Evolutionary conservation across 1,140 invertebrate species (phyloP).

Genomic region (Magallana gigas): DNA sequence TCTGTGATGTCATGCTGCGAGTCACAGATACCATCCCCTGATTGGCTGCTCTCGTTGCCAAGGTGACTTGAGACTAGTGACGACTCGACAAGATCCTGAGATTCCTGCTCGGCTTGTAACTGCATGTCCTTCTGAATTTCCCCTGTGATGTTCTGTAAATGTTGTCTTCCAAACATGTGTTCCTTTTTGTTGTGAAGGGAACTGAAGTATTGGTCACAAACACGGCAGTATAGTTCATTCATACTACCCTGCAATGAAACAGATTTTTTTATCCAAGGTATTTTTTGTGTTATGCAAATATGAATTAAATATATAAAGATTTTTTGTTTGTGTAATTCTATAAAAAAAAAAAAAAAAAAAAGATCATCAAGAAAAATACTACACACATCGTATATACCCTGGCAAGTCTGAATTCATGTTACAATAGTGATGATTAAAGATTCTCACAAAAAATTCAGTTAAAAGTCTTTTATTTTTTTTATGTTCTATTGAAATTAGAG

Average conservation of each 20-base stretch:
- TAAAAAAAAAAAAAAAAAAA: too few species aligned
- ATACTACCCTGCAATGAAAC: conserved; percentile 71
- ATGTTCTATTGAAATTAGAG: too few species aligned
- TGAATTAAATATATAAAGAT: too few species aligned
- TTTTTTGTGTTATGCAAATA: too few species aligned
- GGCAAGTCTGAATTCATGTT: too few species aligned
- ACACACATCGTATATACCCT: too few species aligned
- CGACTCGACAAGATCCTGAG: conserved; percentile 39
- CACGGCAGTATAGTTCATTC: conserved; percentile 82
- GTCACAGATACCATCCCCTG: conserved; percentile 6
- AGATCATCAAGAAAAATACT: too few species aligned
- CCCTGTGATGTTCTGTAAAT: conserved; percentile 79
- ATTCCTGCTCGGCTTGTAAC: conserved; percentile 46
- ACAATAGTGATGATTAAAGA: too few species aligned
- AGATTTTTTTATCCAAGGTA: too few species aligned
- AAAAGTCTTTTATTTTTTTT: too few species aligned
- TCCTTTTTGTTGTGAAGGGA: conserved; percentile 83
- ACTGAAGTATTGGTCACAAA: conserved; percentile 83
- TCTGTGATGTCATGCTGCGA: background rate
- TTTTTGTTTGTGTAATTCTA: too few species aligned
- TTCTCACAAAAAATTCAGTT: too few species aligned
- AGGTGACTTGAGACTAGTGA: conserved; percentile 44
- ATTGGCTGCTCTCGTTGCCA: conserved; percentile 36
- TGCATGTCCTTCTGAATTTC: conserved; percentile 61
- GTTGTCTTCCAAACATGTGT: conserved; percentile 82